Evolutionary conservation across 2,113 vertebrate genomes (phyloP), one percentile per base, ranked within the genome.

Genomic region (Tylochromis polylepis): DNA sequence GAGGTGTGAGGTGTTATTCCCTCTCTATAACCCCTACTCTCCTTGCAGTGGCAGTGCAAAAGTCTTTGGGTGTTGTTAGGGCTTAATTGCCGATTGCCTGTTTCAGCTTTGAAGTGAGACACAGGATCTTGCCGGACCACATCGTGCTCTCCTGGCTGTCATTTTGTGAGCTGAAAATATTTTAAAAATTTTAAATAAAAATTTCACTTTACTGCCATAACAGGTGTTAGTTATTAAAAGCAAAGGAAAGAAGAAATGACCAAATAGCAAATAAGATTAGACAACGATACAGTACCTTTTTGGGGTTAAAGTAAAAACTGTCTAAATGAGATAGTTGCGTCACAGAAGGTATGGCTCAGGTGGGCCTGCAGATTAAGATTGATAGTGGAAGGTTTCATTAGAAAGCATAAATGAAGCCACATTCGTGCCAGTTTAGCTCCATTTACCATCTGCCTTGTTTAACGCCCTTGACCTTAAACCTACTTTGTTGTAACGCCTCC

Each of bases 341-440:
- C 14, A 46, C 22, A 72, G 67, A 72, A 11, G 14, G 15, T 72
- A 46, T 27, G 14, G 41, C 67, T 46, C 16, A 51, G 18, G 70
- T 51, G 24, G 70, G 70, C 16, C 46, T 51, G 24, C 1, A 75
- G 24, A 75, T 49, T 75, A 20, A 75, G 43, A 27, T 41, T 20
- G 22, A 49, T 15, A 75, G 9, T 77, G 6, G 16, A 2, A 77
- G 3, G 0, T 16, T 75, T 75, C 6, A 75, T 49, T 1, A 27
- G 49, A 75, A 49, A 49, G 1, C 41, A 75, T 49, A 29, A 75
- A 2, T 29, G 15, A 75, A 75, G 70, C 24, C 24, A 20, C 41
- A 75, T 2, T 16, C 0, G 0, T 43, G 36, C 2, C 0, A 70
- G 5, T 43, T 43, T 15, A 43, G 65, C 36, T 43, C 7, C 12